Evolutionary conservation across 2,888 invertebrate species (phyloP), one percentile per base, ranked within the genome.

Genomic region (Microlaimidae sp.): DNA sequence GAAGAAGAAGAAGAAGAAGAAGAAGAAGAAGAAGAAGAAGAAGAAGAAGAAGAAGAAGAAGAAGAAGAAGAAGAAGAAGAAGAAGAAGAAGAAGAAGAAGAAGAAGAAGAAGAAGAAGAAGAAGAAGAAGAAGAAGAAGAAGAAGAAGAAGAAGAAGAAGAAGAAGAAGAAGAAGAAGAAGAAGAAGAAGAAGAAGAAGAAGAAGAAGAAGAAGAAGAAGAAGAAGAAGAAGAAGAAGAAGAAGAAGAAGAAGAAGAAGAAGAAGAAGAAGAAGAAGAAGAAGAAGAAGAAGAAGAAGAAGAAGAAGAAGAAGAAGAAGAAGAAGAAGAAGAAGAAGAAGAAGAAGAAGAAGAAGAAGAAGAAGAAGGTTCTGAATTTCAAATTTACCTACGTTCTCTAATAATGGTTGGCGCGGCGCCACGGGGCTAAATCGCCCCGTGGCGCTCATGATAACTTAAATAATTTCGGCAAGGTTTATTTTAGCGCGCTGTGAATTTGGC

Each of bases 31-130:
- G n/a, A 38, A n/a, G n/a, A 38, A n/a, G n/a, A 38, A n/a, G n/a
- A 38, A n/a, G n/a, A 38, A n/a, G n/a, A 38, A n/a, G n/a, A 38
- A n/a, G n/a, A 38, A n/a, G n/a, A 38, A n/a, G n/a, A 38, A n/a
- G n/a, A 38, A n/a, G 40, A 38, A 38, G 40, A 38, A 38, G 40
- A 38, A 38, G 40, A 38, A 38, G 40, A 38, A 38, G 40, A 38
- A 38, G 40, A 38, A 38, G 40, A 38, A 38, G 40, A 38, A 38
- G 40, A 38, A 38, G 40, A 38, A 38, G 40, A 38, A 38, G 40
- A 38, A 38, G 40, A 38, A 38, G 40, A 38, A 38, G 40, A 38
- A 38, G 40, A 38, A 38, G 40, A 38, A 38, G 40, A 38, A 38
- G 40, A 38, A 38, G 40, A 38, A 38, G 40, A 38, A 38, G 40